phyloP scores from a whole-genome alignment of 1,140 invertebrate genomes.

The Nautilus pompilius region DNA sequence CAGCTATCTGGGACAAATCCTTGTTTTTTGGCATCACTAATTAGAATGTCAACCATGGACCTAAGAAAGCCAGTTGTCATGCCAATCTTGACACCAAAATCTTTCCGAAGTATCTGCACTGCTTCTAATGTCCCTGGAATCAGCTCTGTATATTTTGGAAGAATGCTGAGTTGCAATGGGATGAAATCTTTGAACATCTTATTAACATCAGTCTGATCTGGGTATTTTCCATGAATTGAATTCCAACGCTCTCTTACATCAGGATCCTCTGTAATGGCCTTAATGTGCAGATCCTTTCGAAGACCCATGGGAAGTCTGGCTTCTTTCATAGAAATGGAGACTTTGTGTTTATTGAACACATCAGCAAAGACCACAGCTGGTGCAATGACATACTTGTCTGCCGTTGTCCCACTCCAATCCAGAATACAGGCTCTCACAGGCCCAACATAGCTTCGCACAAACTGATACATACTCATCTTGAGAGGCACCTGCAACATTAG shows the following conservation, averaged over 20 bases:
- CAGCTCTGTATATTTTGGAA: conserved; percentile 34
- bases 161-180: conserved; percentile 35
- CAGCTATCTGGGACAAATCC: conserved; percentile 52
- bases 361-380: conserved; percentile 44
- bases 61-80: conserved; percentile 42
- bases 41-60: conserved; percentile 41
- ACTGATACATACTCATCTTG: conserved; percentile 14
- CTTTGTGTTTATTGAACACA: conserved; percentile 44
- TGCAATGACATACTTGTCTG: conserved; percentile 49
- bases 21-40: conserved; percentile 42
- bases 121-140: conserved; percentile 39
- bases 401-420: conserved; percentile 51
- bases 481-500: no score
- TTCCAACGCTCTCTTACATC: conserved; percentile 37
- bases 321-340: conserved; percentile 44
- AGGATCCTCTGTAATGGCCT: conserved; percentile 34
- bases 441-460: conserved; percentile 30
- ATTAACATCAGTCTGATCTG: conserved; percentile 38
- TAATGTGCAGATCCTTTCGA: conserved; percentile 49
- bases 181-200: conserved; percentile 49
- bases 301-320: conserved; percentile 46
- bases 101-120: conserved; percentile 29
- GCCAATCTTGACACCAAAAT: conserved; percentile 41
- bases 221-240: conserved; percentile 31
- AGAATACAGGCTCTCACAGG: conserved; percentile 42